Evolutionary conservation across 2,888 invertebrate genomes (phyloP), one percentile per base, ranked within the genome.

Genomic region (Netelia fuscicornis): DNA sequence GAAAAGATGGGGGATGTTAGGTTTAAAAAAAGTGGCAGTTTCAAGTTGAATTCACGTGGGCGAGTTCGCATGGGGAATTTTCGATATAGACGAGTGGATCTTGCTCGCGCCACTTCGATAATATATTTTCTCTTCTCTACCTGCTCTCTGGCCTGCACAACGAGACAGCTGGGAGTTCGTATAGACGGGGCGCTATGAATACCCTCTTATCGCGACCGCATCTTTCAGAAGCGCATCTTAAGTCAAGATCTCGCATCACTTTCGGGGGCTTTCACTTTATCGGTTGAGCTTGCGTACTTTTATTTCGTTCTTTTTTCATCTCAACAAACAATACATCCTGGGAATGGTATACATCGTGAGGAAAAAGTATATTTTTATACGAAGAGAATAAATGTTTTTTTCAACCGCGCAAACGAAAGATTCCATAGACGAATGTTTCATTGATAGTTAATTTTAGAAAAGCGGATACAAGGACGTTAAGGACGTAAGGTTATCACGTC

Each of bases 191-290:
- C 25, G 74, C 65, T 65, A 80, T 85, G 85, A 85, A 85, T 85
- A 82, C 65, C 85, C 85, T 82, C 85, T 85, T 79, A 82, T 85
- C 85, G 78, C 75, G 85, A 85, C 85, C 85, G 85, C 58, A 85
- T 81, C 85, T 79, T 79, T 20, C 62, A 75, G 30, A 75, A 71
- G 85, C 25, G 17, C 54, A 70, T 81, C 77, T 65, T 60, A 17
- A 78, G 72, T 75, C 65, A 70, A 68, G 75, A 58, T 75, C 58
- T 64, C 70, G 23, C 23, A 78, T 75, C 48, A 44, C 44, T 62
- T 75, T 25, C 5, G 17, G 44, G 58, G 30, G 20, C 58, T 37
- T 68, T 64, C 64, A 78, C 77, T 81, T 65, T 23, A 65, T 81
- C 48, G 56, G n/a, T 64, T 48, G 48, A 44, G 44, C 1, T 17